Evolutionary conservation across 2,888 invertebrate genomes (phyloP).

Genomic region (Eledona agricola): DNA sequence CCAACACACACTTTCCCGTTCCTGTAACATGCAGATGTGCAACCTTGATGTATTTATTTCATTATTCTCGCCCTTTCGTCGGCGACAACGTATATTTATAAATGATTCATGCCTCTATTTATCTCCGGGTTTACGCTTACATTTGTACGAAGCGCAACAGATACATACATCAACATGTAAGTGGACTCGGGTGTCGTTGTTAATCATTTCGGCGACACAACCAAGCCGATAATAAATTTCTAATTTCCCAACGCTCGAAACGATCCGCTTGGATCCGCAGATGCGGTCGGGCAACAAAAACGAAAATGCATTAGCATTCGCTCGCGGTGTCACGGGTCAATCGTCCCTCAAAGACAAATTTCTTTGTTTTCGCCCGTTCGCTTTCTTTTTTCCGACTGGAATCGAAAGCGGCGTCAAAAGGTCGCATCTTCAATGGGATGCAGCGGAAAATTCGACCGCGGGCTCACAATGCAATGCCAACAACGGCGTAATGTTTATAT

Average conservation of each 20-base stretch:
- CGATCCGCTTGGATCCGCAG: no score
- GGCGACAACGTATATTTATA: slow-evolving; percentile 20
- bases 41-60: slow-evolving; percentile 25
- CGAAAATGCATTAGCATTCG: slow-evolving; percentile 19
- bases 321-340: slow-evolving; percentile 25
- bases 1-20: slow-evolving; percentile 14
- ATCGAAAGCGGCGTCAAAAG: slow-evolving; percentile 8
- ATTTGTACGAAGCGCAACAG: slow-evolving; percentile 7
- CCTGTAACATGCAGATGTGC: slow-evolving; percentile 22
- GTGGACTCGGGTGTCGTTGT: slow-evolving; percentile 12
- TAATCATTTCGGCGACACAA: no score
- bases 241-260: no score
- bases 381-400: slow-evolving; percentile 20
- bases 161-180: slow-evolving; percentile 17
- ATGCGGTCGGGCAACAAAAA: no score
- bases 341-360: slow-evolving; percentile 25
- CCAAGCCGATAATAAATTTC: no score
- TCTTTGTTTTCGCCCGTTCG: slow-evolving; percentile 14
- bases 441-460: no score
- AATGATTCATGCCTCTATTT: slow-evolving; percentile 21
- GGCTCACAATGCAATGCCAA: slow-evolving; percentile 13
- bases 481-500: slow-evolving; percentile 11
- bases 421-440: slow-evolving; percentile 3
- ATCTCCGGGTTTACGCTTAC: slow-evolving; percentile 10
- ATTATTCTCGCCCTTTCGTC: slow-evolving; percentile 16